phyloP scores from a whole-genome alignment of 1,140 invertebrate species.

The Bombus confusus region DNA sequence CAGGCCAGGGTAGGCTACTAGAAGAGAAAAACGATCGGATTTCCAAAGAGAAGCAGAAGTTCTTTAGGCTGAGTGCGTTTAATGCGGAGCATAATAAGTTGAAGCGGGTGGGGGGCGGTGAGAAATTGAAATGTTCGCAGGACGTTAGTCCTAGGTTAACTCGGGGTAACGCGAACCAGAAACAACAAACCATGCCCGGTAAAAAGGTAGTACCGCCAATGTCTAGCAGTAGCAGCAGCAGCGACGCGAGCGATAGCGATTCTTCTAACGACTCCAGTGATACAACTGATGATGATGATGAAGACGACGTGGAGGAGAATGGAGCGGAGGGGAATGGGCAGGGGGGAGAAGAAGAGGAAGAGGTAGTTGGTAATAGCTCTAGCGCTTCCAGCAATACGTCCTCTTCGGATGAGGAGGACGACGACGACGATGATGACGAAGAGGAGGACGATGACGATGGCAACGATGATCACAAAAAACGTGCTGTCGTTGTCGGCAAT shows the following conservation, averaged over 20 bases:
- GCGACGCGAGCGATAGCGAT: slow-evolving; percentile 67
- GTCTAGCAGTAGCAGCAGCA: slow-evolving; percentile 72
- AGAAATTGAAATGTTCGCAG: slow-evolving; percentile 65
- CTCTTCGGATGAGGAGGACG: slow-evolving; percentile 71
- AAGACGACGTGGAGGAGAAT: slow-evolving; percentile 60
- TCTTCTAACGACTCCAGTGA: slow-evolving; percentile 60
- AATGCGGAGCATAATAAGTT: slow-evolving; percentile 84
- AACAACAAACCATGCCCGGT: slow-evolving; percentile 39
- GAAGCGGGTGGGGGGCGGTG: slow-evolving; percentile 80
- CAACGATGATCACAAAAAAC: slow-evolving; percentile 38
- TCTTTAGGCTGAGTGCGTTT: slow-evolving; percentile 90
- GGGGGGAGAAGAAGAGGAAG: slow-evolving; percentile 27
- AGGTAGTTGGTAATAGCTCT: slow-evolving; percentile 74
- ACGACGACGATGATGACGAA: slow-evolving; percentile 36
- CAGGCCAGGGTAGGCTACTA: slow-evolving; percentile 80
- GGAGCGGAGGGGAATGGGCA: background rate
- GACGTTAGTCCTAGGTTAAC: slow-evolving; percentile 67
- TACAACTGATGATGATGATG: slow-evolving; percentile 63
- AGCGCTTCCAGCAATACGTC: slow-evolving; percentile 78
- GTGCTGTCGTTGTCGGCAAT: background rate
- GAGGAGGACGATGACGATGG: background rate
- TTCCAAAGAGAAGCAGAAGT: slow-evolving; percentile 93
- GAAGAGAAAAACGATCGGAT: slow-evolving; percentile 88
- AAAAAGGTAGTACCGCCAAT: slow-evolving; percentile 42
- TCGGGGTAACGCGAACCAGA: slow-evolving; percentile 59